Percentiles rank a stretch among this genome's conserved stretches.
phyloP scores from a whole-genome alignment of 2,113 vertebrate species.

The Oncorhynchus kisutch region DNA sequence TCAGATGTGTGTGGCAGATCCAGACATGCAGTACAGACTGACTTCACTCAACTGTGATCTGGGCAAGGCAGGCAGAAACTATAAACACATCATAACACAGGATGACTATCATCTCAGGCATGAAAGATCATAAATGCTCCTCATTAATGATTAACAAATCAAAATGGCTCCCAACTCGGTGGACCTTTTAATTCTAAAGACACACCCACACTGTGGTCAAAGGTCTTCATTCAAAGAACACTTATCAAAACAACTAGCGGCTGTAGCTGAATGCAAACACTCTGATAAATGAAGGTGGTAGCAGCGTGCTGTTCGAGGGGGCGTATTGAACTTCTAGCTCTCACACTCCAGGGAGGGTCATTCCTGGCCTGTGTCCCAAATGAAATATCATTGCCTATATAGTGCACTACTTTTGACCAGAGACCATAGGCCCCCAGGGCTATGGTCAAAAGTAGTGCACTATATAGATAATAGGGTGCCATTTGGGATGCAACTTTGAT shows the following conservation, averaged over 20 bases:
- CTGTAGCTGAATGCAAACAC: not conserved
- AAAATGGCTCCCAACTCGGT: too few relatives aligned
- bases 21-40: slow-evolving; percentile 35
- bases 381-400: too few relatives aligned
- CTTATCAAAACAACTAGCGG: too few relatives aligned
- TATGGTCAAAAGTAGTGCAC: too few relatives aligned
- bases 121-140: not conserved
- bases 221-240: too few relatives aligned
- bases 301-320: not conserved
- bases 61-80: slow-evolving; percentile 5
- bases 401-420: too few relatives aligned
- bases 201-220: too few relatives aligned
- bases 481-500: slow-evolving; percentile 13
- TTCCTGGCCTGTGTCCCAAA: too few relatives aligned
- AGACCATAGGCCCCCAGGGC: too few relatives aligned
- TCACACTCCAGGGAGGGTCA: not conserved
- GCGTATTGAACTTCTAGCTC: slow-evolving; percentile 2
- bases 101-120: slow-evolving; percentile 14
- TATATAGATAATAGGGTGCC: too few relatives aligned
- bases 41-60: slow-evolving; percentile 7
- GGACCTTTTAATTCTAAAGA: too few relatives aligned
- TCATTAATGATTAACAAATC: not conserved
- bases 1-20: slow-evolving; percentile 32
- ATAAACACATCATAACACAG: not conserved
- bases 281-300: not conserved